Evolutionary conservation across 1,140 invertebrate genomes (phyloP).

Genomic region (Coelopa frigida): DNA sequence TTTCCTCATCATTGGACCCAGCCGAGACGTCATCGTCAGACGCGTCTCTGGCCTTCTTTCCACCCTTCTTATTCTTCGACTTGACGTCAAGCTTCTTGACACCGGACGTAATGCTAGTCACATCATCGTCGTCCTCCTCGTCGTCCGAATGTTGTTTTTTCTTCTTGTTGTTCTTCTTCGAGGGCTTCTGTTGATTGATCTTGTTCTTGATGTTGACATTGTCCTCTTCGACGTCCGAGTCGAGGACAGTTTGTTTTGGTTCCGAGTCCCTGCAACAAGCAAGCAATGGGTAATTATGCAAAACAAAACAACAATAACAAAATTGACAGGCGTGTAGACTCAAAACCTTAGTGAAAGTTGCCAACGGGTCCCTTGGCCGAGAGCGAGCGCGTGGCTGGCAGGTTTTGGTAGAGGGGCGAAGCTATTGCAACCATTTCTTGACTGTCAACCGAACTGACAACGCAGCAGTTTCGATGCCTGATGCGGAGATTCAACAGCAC

Average conservation of each 20-base stretch:
- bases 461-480: conserved; percentile 2
- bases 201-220: conserved; percentile 36
- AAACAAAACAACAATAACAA: conserved; percentile 1
- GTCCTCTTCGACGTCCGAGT: conserved; percentile 24
- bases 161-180: conserved; percentile 28
- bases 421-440: too few relatives aligned
- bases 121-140: conserved; percentile 22
- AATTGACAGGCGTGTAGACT: background rate
- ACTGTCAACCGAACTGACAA: conserved; percentile 11
- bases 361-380: background rate
- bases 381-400: background rate
- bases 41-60: background rate
- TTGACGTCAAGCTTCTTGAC: conserved; percentile 37
- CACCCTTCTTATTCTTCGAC: conserved; percentile 25
- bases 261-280: conserved; percentile 11
- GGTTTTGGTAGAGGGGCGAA: background rate
- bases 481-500: too few relatives aligned
- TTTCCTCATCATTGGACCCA: conserved; percentile 26
- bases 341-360: background rate
- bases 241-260: conserved; percentile 15
- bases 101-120: conserved; percentile 20
- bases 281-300: background rate
- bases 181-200: conserved; percentile 31
- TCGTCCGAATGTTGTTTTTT: conserved; percentile 17
- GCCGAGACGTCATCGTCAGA: conserved; percentile 16